Evolutionary conservation across 2,797 vertebrate species (phyloP), one percentile per base, ranked within the genome.

Genomic region (Hydrocynus forskahlii): DNA sequence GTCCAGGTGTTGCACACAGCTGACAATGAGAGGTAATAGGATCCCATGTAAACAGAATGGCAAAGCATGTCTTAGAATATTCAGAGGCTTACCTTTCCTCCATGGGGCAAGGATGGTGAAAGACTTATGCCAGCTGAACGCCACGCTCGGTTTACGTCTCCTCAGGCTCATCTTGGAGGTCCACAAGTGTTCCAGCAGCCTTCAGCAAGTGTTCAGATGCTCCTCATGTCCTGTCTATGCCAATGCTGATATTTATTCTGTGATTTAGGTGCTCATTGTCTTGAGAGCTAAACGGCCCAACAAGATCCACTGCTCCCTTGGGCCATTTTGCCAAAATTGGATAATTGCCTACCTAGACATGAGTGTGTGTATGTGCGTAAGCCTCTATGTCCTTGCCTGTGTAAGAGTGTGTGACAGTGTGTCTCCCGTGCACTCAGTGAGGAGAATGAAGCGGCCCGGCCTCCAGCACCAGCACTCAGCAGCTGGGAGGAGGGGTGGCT

Each of bases 61-160:
- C 54, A 83, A 69, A 78, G 13, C 57, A 60, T 23, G 17, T 52
- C 48, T 52, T 4, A 52, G 48, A 52, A 13, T 54, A 69, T 19
- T 57, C 50, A 73, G 16, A 8, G 60, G 38, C 67, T 85, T 95
- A 96, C 96, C 95, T 96, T 92, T 96, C 63, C 84, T 95, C 94
- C 95, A 96, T 2, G 94, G 92, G 72, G 91, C 87, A 77, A 90
- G 87, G 81, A 96, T 92, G 74, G 93, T 84, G 84, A 96, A 94
- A 0, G 94, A 94, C 83, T 90, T 93, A 69, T 95, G 93, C 95
- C 95, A 95, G 89, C 89, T 88, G 88, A 96, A 94, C 60, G 93
- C 94, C 84, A 91, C 86, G 29, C 89, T 90, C 3, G 90, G 45
- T 87, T 91, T 93, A 55, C 82, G 92, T 83, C 75, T 90, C 79